Conservation (phyloP, 2,888 invertebrate species). For the Philonicus albiceps region DNA sequence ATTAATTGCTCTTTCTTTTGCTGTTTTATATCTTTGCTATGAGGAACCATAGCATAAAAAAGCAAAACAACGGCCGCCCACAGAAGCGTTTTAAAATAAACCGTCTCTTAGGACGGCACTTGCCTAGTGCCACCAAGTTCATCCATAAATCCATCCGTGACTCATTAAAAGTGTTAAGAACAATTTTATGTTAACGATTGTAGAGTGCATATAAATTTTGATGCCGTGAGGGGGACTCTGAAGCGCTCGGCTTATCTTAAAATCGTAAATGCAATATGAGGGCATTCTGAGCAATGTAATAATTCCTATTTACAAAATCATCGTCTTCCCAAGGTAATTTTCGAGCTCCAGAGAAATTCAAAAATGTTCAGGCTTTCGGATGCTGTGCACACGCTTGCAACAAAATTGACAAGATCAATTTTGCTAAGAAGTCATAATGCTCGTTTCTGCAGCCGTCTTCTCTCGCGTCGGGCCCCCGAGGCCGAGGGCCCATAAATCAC, state of each 20-base stretch:
- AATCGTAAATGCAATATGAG: neutral
- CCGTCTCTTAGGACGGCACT: neutral
- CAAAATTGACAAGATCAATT: slow-evolving; percentile 19
- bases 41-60: neutral
- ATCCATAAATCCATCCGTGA: slow-evolving; percentile 16
- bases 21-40: neutral
- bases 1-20: neutral
- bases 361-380: neutral
- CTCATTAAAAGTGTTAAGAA: slow-evolving; percentile 40
- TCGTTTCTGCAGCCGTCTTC: neutral
- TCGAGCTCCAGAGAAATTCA: neutral
- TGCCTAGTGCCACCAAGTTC: neutral
- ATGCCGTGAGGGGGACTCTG: neutral
- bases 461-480: neutral
- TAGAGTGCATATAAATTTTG: neutral
- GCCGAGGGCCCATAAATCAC: slow-evolving; percentile 43
- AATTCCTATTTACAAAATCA: neutral
- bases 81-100: slow-evolving; percentile 12
- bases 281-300: neutral
- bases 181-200: neutral
- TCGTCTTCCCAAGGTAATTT: neutral
- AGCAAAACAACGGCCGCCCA: neutral
- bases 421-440: neutral
- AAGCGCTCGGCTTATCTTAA: neutral
- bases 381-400: neutral